These are phyloP conservation scores for Macrophya alboannulata DNA, from an alignment of 2,888 invertebrate genomes.

Conservation along the genomic window DNA sequence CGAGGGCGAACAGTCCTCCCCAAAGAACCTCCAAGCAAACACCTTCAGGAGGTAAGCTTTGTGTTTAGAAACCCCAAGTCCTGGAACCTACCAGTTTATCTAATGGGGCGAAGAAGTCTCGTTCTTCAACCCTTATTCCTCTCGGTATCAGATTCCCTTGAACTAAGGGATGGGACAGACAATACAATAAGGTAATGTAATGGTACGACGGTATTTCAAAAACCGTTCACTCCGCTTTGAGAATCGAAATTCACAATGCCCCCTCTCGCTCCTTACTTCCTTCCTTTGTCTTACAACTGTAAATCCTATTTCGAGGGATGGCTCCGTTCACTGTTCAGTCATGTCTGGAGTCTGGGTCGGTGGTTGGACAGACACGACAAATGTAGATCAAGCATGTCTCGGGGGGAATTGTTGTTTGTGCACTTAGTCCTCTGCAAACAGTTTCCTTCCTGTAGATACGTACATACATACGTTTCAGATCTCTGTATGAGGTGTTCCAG, in stretches of 20 bases:
- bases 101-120: not conserved
- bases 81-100: not conserved
- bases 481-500: not conserved
- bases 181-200: not conserved
- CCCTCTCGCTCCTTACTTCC: not conserved
- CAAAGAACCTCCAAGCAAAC: slow-evolving; percentile 68
- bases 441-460: not conserved
- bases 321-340: not conserved
- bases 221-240: not conserved
- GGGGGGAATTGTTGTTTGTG: not conserved
- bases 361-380: not conserved
- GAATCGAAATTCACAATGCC: too few relatives aligned
- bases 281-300: not conserved
- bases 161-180: not conserved
- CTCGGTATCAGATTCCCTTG: not conserved
- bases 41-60: slow-evolving; percentile 67
- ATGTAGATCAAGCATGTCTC: slow-evolving; percentile 9
- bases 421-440: slow-evolving; percentile 19
- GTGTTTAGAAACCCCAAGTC: not conserved
- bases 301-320: not conserved
- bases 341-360: not conserved
- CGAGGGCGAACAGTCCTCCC: slow-evolving; percentile 73
- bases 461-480: not conserved
- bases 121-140: not conserved
- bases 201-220: not conserved